Evolutionary conservation across 1,140 invertebrate species (phyloP), one percentile per base, ranked within the genome.

Genomic region (Mactra quadrangularis): DNA sequence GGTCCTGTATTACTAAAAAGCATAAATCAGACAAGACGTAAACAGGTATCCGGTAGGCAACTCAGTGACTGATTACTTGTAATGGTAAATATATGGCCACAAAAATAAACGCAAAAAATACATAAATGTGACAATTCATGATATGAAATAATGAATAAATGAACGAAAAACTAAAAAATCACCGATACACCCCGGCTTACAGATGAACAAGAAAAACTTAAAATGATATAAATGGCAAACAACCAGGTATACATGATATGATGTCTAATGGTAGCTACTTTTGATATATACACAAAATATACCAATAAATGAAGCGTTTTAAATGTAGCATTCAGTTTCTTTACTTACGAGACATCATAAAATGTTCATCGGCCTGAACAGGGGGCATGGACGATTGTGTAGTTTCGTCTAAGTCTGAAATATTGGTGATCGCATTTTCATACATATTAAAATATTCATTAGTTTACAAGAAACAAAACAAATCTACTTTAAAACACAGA

Each of bases 371-470:
- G 31, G 35, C 59, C 57, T 60, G 35, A 22, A 17, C 70, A 15
- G 53, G 55, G 33, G 53, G 72, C 27, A 75, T 41, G 27, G 72
- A 75, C 13, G 57, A 64, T 60, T 76, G 74, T 31, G 74, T 76
- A 27, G 74, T 64, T 27, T 76, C 74, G 62, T 76, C 74, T 29
- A 45, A 76, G 35, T 62, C 45, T 76, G 55, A 60, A 76, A 50
- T 64, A 33, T 64, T 35, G 19, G n/a, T 62, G 3, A 29, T n/a
- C 27, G 55, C 17, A 3, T 2, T 27, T 60, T n/a, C 15, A 3
- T n/a, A 22, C 17, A 25, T 1, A 22, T 27, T 17, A 27, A 15
- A 27, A 3, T 27, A 27, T 60, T 15, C 15, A 29, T 15, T 60
- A 29, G 27, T 15, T 6, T 60, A 27, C 1, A 3, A 3, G 31